Percentiles rank a stretch among this genome's conserved stretches.
Conservation (phyloP, 2,888 invertebrate genomes). For the Gastrophysa polygoni region DNA sequence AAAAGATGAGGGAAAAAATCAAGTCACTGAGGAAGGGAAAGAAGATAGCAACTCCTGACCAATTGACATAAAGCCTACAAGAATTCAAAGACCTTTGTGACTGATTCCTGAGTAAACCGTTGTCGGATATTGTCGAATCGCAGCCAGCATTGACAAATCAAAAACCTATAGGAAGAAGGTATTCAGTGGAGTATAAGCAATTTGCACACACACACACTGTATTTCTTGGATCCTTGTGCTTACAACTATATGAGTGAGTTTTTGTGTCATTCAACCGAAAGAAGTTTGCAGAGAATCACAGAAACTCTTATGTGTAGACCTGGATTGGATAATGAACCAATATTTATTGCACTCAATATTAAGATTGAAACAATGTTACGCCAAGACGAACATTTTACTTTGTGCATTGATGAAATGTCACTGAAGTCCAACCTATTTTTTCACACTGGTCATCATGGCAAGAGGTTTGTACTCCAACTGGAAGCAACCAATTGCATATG, state of each 20-base stretch:
- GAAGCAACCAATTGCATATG: slow-evolving; percentile 26
- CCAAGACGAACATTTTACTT: slow-evolving; percentile 19
- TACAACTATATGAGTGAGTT: slow-evolving; percentile 14
- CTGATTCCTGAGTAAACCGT: not conserved
- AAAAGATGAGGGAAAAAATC: not conserved
- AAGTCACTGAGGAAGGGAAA: not conserved
- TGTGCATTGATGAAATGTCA: slow-evolving; percentile 24
- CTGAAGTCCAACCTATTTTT: slow-evolving; percentile 25
- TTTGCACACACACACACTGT: slow-evolving; percentile 17
- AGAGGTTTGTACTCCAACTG: slow-evolving; percentile 9
- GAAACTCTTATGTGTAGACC: slow-evolving; percentile 5
- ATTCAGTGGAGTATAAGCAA: slow-evolving; percentile 12
- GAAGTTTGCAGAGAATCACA: slow-evolving; percentile 8
- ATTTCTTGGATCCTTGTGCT: slow-evolving; percentile 16
- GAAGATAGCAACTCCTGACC: not conserved
- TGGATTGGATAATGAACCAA: slow-evolving; percentile 1
- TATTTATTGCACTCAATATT: not conserved
- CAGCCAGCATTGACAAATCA: slow-evolving; percentile 1
- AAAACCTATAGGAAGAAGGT: slow-evolving; percentile 16
- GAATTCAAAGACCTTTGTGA: slow-evolving; percentile 3
- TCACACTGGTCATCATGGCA: slow-evolving; percentile 17
- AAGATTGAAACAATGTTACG: slow-evolving; percentile 44
- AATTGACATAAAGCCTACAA: not conserved
- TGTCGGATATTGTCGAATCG: slow-evolving; percentile 13
- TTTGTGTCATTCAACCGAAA: slow-evolving; percentile 11